Evolutionary conservation across 2,888 invertebrate genomes (phyloP).

Genomic region (Amiota mariae): DNA sequence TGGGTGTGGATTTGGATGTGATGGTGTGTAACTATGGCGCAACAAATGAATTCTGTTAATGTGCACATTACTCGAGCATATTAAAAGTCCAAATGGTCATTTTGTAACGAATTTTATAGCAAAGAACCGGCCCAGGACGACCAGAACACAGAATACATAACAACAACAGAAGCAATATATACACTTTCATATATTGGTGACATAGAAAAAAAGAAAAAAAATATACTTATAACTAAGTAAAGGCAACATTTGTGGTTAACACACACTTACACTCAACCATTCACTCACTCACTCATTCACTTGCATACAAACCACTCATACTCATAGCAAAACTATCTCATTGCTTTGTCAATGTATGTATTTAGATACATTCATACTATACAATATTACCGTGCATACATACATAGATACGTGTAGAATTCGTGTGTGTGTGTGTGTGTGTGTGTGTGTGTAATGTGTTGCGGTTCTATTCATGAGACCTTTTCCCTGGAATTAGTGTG

Average conservation of each 20-base stretch:
- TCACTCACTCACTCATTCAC: no score
- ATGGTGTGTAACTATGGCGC: slow-evolving; percentile 43
- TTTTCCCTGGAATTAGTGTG: no score
- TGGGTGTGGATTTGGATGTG: not conserved
- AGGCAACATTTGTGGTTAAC: not conserved
- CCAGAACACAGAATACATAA: slow-evolving; percentile 15
- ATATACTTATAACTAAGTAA: no score
- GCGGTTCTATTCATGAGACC: no score
- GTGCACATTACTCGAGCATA: slow-evolving; percentile 69
- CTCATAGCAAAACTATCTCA: no score
- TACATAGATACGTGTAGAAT: no score
- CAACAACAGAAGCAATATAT: slow-evolving; percentile 23
- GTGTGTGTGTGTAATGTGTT: not conserved
- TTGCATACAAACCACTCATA: no score
- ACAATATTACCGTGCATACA: not conserved
- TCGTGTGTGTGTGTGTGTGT: no score
- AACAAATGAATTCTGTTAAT: slow-evolving; percentile 70
- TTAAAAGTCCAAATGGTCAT: slow-evolving; percentile 69
- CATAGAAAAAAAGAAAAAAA: no score
- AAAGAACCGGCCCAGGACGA: slow-evolving; percentile 43
- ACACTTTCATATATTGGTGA: slow-evolving; percentile 13
- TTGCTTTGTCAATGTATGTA: no score
- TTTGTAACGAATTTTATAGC: slow-evolving; percentile 65
- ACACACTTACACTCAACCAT: not conserved
- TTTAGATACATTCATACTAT: no score